phyloP scores from a whole-genome alignment of 92 coral and sea anemone species.

The Nematostella vectensis region DNA sequence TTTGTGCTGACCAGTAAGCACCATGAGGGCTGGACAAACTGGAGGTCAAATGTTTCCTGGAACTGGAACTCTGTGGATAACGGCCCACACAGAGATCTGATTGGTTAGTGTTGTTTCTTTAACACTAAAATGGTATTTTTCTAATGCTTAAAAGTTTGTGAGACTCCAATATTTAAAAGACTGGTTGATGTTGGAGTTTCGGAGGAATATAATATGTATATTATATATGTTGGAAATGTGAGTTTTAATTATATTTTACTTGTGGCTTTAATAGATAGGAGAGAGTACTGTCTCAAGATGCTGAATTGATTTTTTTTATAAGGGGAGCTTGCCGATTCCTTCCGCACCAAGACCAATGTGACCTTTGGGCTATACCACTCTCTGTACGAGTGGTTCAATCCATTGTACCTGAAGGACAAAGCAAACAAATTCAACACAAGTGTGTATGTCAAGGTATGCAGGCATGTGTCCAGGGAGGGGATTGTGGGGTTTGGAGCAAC shows the following conservation, averaged over 20 bases:
- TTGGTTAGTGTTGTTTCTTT: conserved; percentile 66
- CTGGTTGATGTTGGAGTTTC: too few relatives aligned
- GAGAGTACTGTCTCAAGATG: not conserved
- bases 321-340: conserved; percentile 75
- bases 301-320: not conserved
- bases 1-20: conserved; percentile 77
- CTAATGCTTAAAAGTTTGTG: too few relatives aligned
- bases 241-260: too few relatives aligned
- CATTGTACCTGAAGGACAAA: conserved; percentile 64
- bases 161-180: too few relatives aligned
- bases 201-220: too few relatives aligned
- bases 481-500: too few relatives aligned
- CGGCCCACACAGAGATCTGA: conserved; percentile 86
- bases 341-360: conserved; percentile 56
- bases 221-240: too few relatives aligned
- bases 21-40: conserved; percentile 84
- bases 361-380: conserved; percentile 83
- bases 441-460: conserved; percentile 60
- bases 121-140: too few relatives aligned
- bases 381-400: conserved; percentile 78
- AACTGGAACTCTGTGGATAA: conserved; percentile 88
- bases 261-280: too few relatives aligned
- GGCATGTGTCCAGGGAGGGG: too few relatives aligned
- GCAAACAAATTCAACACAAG: conserved; percentile 41
- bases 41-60: conserved; percentile 85